Base-by-base conservation (phyloP, 35 echinoderm and acorn worm species). In the Nesometra sesokonis region DNA sequence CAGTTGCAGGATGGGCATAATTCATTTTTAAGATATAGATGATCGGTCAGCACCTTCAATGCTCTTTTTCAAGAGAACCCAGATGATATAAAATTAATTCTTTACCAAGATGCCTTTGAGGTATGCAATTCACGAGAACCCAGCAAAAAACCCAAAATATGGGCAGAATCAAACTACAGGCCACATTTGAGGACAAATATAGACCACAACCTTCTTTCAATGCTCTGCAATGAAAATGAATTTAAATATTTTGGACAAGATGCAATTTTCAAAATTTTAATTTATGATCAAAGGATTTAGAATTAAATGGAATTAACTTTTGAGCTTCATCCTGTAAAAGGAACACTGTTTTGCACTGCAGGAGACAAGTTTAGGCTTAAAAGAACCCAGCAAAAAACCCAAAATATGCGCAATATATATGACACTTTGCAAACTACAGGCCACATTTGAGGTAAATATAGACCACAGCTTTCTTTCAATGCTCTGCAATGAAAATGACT, bases 111-210 rank as follows among this genome's bases (percentile, higher is more conserved):
- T 89, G 29, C 84, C 29, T 89, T 93, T 82, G 91, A 89, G 34
- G 80, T 89, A 0, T 79, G 40, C 15, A 93, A 93, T 82, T 87
- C 91, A 32, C 35, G 89, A 17, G 91, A 82, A 34, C 85, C 86
- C 1, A 76, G 36, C 23, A 93, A 83, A 43, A 43, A 93, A 37
- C 91, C 89, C 30, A 93, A 93, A 82, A 46, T 93, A 37, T 78
- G 85, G 13, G 87, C 67, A 86, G 83, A 89, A n/a, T 93, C 32
- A 29, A 93, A 93, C 77, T 85, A 89, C 32, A 34, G 34, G 23
- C 82, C 91, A 36, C 84, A 86, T 32, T 17, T 82, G 4, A 23
- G 91, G 32, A 89, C 91, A 3, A 89, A 32, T 37, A 85, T 89
- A 47, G 78, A 89, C 85, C 82, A 85, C 5, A 86, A 37, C 23